Evolutionary conservation across 2,888 invertebrate genomes (phyloP).

Genomic region (Mimachlamys varia): DNA sequence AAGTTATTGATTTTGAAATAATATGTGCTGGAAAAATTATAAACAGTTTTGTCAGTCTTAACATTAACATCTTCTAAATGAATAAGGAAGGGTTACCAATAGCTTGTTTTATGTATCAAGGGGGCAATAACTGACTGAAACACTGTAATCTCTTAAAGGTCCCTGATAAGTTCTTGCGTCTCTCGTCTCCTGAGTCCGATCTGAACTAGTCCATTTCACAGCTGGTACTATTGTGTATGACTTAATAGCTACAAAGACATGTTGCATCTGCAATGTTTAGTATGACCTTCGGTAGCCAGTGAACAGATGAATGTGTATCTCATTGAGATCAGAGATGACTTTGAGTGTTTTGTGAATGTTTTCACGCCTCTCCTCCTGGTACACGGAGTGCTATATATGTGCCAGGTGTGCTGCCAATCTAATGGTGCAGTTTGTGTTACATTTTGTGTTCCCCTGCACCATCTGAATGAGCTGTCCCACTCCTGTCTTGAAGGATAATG

Average conservation of each 20-base stretch:
- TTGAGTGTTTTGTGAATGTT: background rate
- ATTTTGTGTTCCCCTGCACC: too few species aligned
- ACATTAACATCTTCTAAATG: too few species aligned
- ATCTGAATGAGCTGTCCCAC: background rate
- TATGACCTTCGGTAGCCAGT: background rate
- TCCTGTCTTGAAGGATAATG: background rate
- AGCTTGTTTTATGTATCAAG: too few species aligned
- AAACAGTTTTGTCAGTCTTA: too few species aligned
- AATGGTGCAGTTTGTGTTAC: background rate
- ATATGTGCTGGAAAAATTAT: too few species aligned
- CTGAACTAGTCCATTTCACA: background rate
- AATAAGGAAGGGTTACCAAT: too few species aligned
- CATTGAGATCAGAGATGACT: background rate
- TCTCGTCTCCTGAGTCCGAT: background rate
- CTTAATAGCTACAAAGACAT: background rate
- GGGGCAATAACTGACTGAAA: background rate
- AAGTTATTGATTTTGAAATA: too few species aligned
- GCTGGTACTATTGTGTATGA: background rate
- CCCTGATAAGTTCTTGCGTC: background rate
- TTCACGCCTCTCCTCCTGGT: background rate
- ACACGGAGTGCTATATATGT: background rate
- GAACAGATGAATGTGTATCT: background rate
- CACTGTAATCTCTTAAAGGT: background rate
- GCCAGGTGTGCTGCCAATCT: conserved; percentile 14
- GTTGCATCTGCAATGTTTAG: background rate